Conservation (phyloP, 2,888 invertebrate species). For the Copidosoma aretas region DNA sequence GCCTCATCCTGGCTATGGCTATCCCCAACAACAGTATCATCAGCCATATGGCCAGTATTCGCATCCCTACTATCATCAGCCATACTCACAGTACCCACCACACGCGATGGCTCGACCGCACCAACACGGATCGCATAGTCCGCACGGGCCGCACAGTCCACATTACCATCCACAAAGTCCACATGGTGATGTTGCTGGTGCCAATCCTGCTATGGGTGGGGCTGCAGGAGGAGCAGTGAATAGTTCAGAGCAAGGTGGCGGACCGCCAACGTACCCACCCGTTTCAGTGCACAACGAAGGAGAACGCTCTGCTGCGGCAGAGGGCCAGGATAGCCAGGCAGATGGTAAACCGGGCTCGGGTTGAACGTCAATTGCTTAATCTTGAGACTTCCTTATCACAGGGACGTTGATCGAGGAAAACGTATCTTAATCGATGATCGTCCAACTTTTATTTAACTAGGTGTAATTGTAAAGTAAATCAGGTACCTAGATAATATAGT, state of each 20-base stretch:
- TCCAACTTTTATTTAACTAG: constrained; percentile 31
- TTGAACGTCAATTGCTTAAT: constrained; percentile 39
- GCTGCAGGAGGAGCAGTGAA: constrained; percentile 43
- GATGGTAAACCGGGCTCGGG: constrained; percentile 57
- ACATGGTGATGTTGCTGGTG: constrained; percentile 52
- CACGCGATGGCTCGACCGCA: constrained; percentile 64
- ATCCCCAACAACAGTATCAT: constrained; percentile 64
- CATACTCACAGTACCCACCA: constrained; percentile 66
- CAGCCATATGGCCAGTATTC: constrained; percentile 64
- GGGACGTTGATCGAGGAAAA: constrained; percentile 18
- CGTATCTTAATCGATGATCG: constrained; percentile 6
- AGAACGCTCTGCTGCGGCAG: constrained; percentile 53
- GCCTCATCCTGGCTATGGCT: constrained; percentile 65
- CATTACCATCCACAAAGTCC: constrained; percentile 58
- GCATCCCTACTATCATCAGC: constrained; percentile 65
- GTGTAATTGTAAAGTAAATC: constrained; percentile 33
- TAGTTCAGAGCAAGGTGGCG: constrained; percentile 42
- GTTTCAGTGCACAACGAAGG: constrained; percentile 52
- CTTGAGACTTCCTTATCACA: neutral
- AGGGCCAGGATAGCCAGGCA: constrained; percentile 55
- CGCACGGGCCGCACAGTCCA: constrained; percentile 45
- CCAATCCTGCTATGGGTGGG: constrained; percentile 33
- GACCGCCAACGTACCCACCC: constrained; percentile 52
- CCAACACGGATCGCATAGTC: constrained; percentile 55
- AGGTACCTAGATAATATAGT: neutral